Conservation (phyloP, 2,888 invertebrate species). For the Lucinisca nassula region DNA sequence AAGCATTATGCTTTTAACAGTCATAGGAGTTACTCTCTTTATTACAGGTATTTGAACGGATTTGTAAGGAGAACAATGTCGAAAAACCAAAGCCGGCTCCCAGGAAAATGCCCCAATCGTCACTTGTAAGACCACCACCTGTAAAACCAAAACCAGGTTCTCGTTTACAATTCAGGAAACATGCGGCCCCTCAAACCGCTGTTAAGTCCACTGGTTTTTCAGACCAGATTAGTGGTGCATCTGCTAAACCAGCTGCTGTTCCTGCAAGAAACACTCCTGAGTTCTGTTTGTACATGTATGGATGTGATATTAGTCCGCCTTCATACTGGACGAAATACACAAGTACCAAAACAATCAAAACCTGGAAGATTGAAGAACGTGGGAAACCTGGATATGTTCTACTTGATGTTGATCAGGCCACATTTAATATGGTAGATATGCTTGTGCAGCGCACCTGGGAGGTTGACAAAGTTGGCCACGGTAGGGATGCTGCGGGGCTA, state of each 20-base stretch:
- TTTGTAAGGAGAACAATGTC: not conserved
- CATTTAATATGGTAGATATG: constrained; percentile 59
- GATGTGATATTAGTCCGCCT: constrained; percentile 54
- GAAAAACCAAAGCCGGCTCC: not conserved
- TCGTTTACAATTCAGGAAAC: too few species aligned
- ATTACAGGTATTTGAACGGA: not conserved
- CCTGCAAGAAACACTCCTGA: constrained; percentile 65
- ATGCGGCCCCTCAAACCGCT: too few species aligned
- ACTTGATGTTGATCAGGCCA: constrained; percentile 55
- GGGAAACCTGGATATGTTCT: constrained; percentile 24
- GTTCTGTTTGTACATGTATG: constrained; percentile 63
- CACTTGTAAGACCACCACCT: not conserved
- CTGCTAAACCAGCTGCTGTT: not conserved
- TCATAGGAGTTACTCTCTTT: too few species aligned
- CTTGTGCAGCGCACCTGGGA: constrained; percentile 73
- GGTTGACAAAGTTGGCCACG: constrained; percentile 67
- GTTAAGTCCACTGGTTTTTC: too few species aligned
- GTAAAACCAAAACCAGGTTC: not conserved
- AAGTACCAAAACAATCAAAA: constrained; percentile 51
- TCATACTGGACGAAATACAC: constrained; percentile 69
- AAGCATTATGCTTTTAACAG: too few species aligned
- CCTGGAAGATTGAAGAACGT: constrained; percentile 55
- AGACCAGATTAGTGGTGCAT: not conserved
- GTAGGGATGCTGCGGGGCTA: constrained; percentile 74
- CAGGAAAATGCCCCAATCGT: not conserved